Evolutionary conservation across 2,888 invertebrate species (phyloP), one percentile per base, ranked within the genome.

Genomic region (Lathronympha strigana): DNA sequence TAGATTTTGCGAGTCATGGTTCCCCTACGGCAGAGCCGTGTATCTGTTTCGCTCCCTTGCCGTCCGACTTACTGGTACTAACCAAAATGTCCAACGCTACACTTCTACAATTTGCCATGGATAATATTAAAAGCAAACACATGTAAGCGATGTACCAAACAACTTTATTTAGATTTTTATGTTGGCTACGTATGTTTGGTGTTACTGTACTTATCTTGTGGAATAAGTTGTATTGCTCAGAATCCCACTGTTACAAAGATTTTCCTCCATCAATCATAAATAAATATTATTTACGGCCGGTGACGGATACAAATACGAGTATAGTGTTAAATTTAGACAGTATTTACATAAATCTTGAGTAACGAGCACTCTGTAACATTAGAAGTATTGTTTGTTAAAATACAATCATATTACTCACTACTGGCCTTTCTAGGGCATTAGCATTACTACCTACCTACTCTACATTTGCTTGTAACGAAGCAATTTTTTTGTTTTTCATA

Each of bases 261-360:
- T 50, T 50, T 50, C 50, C 19, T 50, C 5, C 50, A 17, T 50
- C 8, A 11, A 9, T 28, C 25, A 25, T 15, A 15, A 50, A 28
- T 50, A 50, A 50, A 31, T 17, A 50, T 17, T 50, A 33, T 17
- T 50, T 50, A 50, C 17, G 31, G 17, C 49, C 17, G 28, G 28
- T 17, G 11, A 31, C 28, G 28, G 15, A 31, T 31, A 1, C 31
- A 11, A 9, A 28, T 50, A 17, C 31, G 17, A 17, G 25, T 25
- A 25, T 6, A n/a, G n/a, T 13, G 13, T 13, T 13, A 11, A 15
- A 21, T 47, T 25, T n/a, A 47, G 25, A 15, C 13, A 47, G 25
- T 15, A 47, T 25, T 47, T 47, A 25, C n/a, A 19, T 47, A 25
- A 40, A 13, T 2, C 3, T 4, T 19, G 19, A 17, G 13, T 40